These are phyloP conservation scores for Sylvilagus floridanus DNA, from an alignment of 2,797 vertebrate species.

Conservation along the genomic window DNA sequence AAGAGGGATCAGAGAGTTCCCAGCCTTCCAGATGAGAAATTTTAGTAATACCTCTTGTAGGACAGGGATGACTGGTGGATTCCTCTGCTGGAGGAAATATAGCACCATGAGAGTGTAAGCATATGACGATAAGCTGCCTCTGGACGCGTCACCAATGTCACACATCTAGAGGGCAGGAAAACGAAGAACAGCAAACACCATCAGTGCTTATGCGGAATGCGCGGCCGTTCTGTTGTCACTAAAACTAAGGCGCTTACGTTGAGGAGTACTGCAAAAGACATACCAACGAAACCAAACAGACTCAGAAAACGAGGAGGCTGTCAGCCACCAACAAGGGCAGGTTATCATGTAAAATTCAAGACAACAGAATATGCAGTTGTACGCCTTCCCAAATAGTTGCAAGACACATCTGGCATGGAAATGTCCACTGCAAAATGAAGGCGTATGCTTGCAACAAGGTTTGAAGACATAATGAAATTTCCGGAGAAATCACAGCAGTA, in stretches of 20 bases:
- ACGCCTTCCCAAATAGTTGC: not conserved
- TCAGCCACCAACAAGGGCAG: not conserved
- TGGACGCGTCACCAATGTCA: conserved; percentile 97
- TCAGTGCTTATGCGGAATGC: not conserved
- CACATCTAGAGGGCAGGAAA: conserved; percentile 90
- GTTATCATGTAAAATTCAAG: conserved; percentile 17
- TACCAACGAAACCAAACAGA: conserved; percentile 27
- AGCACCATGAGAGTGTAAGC: conserved; percentile 98
- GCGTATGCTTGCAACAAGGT: conserved; percentile 1
- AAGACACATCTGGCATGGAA: not conserved
- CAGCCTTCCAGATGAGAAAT: conserved; percentile 26
- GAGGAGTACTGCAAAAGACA: conserved; percentile 1
- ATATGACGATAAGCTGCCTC: conserved; percentile 97
- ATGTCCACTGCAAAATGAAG: not conserved
- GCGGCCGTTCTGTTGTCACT: not conserved
- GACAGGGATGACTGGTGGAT: conserved; percentile 95
- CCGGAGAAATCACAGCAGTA: not conserved
- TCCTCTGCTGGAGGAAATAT: conserved; percentile 96
- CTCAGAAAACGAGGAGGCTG: not conserved
- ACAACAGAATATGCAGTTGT: not conserved
- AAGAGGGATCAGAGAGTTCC: conserved; percentile 23
- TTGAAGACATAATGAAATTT: conserved; percentile 31
- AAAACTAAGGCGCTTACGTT: not conserved
- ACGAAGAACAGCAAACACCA: conserved; percentile 36
- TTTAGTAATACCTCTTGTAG: conserved; percentile 94